Evolutionary conservation across 2,888 invertebrate species (phyloP), one percentile per base, ranked within the genome.

Genomic region (Deroplatys truncata): DNA sequence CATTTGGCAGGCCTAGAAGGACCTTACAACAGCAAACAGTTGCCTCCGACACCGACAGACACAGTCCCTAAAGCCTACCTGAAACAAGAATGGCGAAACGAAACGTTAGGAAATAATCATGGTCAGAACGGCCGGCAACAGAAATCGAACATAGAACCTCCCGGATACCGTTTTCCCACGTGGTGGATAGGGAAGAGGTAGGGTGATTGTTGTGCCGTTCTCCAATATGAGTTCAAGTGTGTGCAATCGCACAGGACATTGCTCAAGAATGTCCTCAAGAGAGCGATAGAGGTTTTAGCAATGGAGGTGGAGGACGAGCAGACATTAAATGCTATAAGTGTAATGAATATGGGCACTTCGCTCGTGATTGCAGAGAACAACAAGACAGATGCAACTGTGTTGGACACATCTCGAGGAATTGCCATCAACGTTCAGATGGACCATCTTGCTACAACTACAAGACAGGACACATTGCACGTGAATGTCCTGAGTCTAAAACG

Each of bases 361-460:
- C 98, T 91, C 96, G 98, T 91, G 98, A 98, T 93, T 98, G 98
- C 95, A 97, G 98, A 94, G 98, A 98, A 94, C 98, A 98, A 92
- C 97, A 97, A 91, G 98, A 98, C 93, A 93, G 94, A 90, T 98
- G 98, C 95, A 98, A 97, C 94, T 97, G 98, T 92, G 96, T 97
- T 93, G 98, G 98, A 91, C 98, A 98, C 94, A 98, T 98, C 95
- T 98, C 98, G 92, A 97, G 98, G 93, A 97, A 98, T 94, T 98
- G 98, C 94, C 96, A 97, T 93, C 97, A 98, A 94, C 92, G 92
- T 88, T 92, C 93, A 88, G 93, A 93, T 92, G 93, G 93, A 28
- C 96, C 98, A 94, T 97, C 97, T 92, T 98, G 98, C 95, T 98
- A 98, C 96, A 98, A 97, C 94, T 98, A 97, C 95, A 98, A 98